A percentile compares a stretch with the other conserved stretches of the same genome.
Evolutionary conservation across 2,113 vertebrate species (phyloP).

Genomic region (Marmota flaviventris): DNA sequence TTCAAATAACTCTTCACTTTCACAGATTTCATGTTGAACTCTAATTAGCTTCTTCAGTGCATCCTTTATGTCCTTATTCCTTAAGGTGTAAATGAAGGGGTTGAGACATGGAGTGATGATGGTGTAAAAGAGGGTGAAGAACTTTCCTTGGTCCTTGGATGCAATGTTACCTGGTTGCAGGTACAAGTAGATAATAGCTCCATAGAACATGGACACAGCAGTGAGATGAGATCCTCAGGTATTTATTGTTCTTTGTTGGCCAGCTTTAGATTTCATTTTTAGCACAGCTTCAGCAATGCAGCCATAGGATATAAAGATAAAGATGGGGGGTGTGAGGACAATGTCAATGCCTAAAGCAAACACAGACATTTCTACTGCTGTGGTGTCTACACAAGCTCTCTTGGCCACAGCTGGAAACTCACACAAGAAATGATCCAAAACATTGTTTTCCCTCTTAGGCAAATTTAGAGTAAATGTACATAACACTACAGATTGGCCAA

Average conservation of each 20-base stretch:
- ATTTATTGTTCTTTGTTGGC: conserved; percentile 38
- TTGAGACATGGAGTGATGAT: too few species aligned
- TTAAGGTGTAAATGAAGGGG: too few species aligned
- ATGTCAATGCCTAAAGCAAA: background rate
- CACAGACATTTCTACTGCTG: background rate
- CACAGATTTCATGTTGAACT: background rate
- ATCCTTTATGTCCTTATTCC: background rate
- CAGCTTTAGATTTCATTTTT: conserved; percentile 59
- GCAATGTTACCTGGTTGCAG: too few species aligned
- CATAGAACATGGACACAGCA: conserved; percentile 61
- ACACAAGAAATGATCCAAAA: conserved; percentile 72
- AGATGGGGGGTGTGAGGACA: conserved; percentile 49
- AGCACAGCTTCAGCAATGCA: conserved; percentile 62
- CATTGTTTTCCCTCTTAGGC: conserved; percentile 52
- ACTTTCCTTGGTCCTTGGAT: too few species aligned
- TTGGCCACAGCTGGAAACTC: conserved; percentile 66
- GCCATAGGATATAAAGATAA: conserved; percentile 66
- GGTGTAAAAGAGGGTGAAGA: too few species aligned
- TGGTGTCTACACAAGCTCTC: conserved; percentile 70
- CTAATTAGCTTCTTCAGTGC: conserved; percentile 51
- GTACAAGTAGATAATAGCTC: background rate
- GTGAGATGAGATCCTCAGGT: conserved; percentile 70
- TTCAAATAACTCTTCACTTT: background rate
- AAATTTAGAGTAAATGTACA: conserved; percentile 49
- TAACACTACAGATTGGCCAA: background rate